Evolutionary conservation across 2,888 invertebrate species (phyloP), one percentile per base, ranked within the genome.

Genomic region (Prenolepis imparis): DNA sequence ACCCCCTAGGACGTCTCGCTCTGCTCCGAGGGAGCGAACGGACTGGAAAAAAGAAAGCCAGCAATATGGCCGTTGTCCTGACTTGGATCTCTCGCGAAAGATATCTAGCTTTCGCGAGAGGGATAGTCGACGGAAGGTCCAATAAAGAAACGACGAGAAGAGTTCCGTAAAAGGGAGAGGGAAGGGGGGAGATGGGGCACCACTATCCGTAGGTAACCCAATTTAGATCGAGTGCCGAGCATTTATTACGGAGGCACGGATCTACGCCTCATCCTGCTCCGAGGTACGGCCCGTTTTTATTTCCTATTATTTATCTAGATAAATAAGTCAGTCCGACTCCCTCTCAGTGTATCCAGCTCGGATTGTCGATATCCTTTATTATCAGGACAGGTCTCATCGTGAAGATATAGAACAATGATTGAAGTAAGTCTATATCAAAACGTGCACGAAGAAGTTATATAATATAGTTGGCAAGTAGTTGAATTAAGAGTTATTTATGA

Each of bases 201-300:
- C 92, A 77, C 86, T 86, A 88, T 87, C 89, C 89, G 88, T 89
- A 89, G 90, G 87, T 95, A 94, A 95, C 95, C 94, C 95, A 94
- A 95, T 95, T 95, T 94, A 95, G 95, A 95, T 95, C 95, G 95
- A 95, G 95, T 94, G 93, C 91, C 92, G 91, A 90, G 93, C 95
- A 95, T 95, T 95, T 95, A 94, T 95, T 94, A 94, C 91, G 89
- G 87, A 89, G 91, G 89, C 91, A 91, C 88, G 89, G 88, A 90
- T 92, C 88, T 87, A 83, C 91, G 88, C 86, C 87, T 87, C 85
- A 82, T 89, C 89, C 90, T 86, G 82, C 88, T 89, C 83, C 86
- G 87, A 86, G 88, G 85, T 86, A 85, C 86, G 82, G 83, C 83
- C 84, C 89, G 90, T 94, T 93, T 94, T 94, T 94, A 93, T 93